Conservation (phyloP, 1,140 invertebrate species). For the Drosophila busckii region DNA sequence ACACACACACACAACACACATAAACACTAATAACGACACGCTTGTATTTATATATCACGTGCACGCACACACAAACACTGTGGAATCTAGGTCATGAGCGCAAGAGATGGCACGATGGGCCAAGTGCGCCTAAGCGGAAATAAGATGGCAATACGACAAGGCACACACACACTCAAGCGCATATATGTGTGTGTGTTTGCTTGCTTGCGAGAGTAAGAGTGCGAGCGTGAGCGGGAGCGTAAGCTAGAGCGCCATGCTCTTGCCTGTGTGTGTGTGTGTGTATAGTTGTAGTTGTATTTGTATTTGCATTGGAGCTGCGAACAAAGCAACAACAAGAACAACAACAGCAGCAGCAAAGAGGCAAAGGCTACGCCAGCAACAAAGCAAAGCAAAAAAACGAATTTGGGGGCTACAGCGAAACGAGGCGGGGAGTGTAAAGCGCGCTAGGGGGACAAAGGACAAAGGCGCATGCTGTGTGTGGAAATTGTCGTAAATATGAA, state of each 20-base stretch:
- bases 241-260: constrained; percentile 14
- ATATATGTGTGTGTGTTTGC: constrained; percentile 10
- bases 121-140: constrained; percentile 73
- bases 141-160: constrained; percentile 63
- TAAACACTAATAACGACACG: constrained; percentile 10
- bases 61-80: constrained; percentile 49
- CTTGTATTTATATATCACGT: constrained; percentile 70
- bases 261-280: not conserved
- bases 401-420: constrained; percentile 12
- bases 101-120: constrained; percentile 76
- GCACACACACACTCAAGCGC: constrained; percentile 51
- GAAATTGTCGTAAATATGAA: too few species aligned
- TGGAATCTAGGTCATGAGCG: constrained; percentile 79
- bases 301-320: constrained; percentile 1
- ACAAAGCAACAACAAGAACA: not conserved
- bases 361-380: constrained; percentile 18
- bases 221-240: not conserved
- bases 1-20: constrained; percentile 13
- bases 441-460: too few species aligned
- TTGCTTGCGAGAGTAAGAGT: not conserved
- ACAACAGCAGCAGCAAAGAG: not conserved
- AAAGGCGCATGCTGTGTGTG: too few species aligned
- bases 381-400: constrained; percentile 26
- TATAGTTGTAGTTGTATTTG: too few species aligned
- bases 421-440: not conserved